Percentiles rank a stretch among this genome's conserved stretches.
phyloP scores from a whole-genome alignment of 2,113 vertebrate species.

The Genyomyrus donnyi region DNA sequence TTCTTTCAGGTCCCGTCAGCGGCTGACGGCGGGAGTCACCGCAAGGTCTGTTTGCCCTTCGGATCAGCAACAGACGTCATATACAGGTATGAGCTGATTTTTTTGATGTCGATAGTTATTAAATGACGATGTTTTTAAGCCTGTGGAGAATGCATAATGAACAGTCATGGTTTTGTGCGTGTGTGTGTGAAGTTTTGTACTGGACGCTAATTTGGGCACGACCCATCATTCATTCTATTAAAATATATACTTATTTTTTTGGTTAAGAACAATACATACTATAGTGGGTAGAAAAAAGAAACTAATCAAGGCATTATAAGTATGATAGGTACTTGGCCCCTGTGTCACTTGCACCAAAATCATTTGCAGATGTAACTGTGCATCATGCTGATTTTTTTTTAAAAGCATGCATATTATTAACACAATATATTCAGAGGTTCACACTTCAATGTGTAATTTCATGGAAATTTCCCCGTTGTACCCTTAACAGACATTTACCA shows the following conservation, averaged over 20 bases:
- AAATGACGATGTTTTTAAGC: background rate
- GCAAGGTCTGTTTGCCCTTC: background rate
- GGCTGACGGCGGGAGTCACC: background rate
- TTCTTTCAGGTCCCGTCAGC: background rate
- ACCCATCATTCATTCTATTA: background rate
- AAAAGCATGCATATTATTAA: background rate
- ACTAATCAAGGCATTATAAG: background rate
- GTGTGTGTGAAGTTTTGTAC: background rate
- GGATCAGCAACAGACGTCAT: background rate
- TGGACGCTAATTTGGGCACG: background rate
- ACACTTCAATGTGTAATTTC: background rate
- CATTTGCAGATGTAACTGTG: background rate
- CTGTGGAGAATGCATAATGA: background rate
- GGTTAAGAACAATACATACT: background rate
- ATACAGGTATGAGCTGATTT: background rate
- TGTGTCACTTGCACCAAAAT: background rate
- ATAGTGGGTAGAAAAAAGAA: background rate
- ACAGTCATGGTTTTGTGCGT: background rate
- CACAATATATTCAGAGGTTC: background rate
- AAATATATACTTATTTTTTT: background rate
- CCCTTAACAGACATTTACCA: background rate
- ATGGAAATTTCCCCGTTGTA: background rate
- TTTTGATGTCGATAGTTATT: background rate
- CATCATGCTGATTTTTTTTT: background rate
- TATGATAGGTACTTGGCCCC: background rate